Evolutionary conservation across 2,888 invertebrate genomes (phyloP).

Genomic region (Tetramorium bicarinatum): DNA sequence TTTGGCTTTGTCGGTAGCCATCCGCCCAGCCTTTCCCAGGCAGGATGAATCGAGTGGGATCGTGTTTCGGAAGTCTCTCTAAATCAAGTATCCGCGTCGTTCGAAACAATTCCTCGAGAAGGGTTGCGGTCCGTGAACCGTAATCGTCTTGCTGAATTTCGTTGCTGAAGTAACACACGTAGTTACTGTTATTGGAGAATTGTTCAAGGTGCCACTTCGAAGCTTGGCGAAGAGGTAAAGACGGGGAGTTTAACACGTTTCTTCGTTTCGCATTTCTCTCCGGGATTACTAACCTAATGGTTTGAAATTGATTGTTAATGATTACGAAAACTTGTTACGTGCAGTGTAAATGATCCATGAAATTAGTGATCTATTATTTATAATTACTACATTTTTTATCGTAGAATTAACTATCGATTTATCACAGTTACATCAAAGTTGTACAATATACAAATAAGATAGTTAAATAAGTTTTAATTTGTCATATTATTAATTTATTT

Average conservation of each 20-base stretch:
- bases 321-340: constrained; percentile 15
- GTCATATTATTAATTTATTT: not conserved
- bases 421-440: not conserved
- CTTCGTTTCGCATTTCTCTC: constrained; percentile 32
- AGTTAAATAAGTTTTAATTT: not conserved
- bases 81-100: constrained; percentile 51
- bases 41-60: constrained; percentile 51
- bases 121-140: constrained; percentile 53
- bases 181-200: constrained; percentile 56
- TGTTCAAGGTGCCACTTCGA: constrained; percentile 41
- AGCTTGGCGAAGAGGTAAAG: constrained; percentile 39
- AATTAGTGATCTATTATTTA: not conserved
- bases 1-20: constrained; percentile 56
- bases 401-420: not conserved
- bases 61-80: constrained; percentile 56
- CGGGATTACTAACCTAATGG: constrained; percentile 15
- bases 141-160: constrained; percentile 57
- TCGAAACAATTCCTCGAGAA: constrained; percentile 56
- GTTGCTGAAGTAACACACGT: constrained; percentile 54
- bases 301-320: constrained; percentile 15
- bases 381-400: not conserved
- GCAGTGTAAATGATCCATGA: not conserved
- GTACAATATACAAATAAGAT: not conserved
- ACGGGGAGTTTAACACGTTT: constrained; percentile 24
- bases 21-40: constrained; percentile 35